These are phyloP conservation scores for Parnassius glacialis DNA, from an alignment of 2,888 invertebrate genomes.

Conservation along the genomic window DNA sequence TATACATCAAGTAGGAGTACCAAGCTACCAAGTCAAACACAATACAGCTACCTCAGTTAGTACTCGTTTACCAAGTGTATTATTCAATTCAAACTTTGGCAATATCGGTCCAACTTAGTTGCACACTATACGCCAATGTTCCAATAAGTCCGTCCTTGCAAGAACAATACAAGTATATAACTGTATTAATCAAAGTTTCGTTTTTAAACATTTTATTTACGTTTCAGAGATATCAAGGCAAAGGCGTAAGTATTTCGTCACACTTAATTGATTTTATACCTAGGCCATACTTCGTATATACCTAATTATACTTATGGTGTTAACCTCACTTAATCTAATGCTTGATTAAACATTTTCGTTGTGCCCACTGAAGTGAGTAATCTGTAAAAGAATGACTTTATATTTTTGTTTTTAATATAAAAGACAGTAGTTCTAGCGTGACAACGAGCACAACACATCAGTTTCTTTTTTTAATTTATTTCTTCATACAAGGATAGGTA, in stretches of 20 bases:
- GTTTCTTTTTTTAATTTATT: no score
- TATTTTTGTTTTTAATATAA: no score
- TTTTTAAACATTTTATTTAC: slow-evolving; percentile 3
- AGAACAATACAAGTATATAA: slow-evolving; percentile 1
- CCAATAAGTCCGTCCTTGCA: neutral
- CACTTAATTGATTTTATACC: neutral
- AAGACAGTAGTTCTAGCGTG: no score
- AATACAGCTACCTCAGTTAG: neutral
- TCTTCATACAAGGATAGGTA: no score
- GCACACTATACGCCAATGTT: neutral
- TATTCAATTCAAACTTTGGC: slow-evolving; percentile 18
- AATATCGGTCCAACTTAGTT: slow-evolving; percentile 9
- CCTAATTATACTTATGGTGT: no score
- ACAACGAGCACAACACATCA: no score
- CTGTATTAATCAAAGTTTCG: neutral
- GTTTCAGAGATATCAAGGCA: slow-evolving; percentile 33
- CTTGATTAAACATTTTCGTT: no score
- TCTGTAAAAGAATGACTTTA: no score
- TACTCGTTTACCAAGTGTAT: slow-evolving; percentile 10
- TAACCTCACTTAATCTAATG: no score
- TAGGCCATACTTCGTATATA: no score
- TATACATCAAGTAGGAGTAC: neutral
- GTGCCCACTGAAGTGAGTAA: no score
- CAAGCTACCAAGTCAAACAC: neutral
- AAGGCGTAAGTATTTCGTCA: slow-evolving; percentile 31